A percentile compares a stretch with the other conserved stretches of the same genome.
Evolutionary conservation across 2,797 vertebrate species (phyloP).

Genomic region (Martes flavigula): DNA sequence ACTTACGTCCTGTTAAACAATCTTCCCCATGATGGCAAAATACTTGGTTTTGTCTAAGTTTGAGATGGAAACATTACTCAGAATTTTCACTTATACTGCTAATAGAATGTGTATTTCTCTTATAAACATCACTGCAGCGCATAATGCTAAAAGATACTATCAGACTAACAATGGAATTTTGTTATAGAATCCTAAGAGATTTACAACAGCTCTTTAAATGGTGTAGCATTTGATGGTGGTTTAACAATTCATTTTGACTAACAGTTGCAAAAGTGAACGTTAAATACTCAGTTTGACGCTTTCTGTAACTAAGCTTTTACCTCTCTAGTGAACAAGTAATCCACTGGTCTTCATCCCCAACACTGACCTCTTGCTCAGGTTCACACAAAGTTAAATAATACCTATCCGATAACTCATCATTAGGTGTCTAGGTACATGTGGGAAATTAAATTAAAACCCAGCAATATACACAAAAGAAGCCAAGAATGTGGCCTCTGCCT

Average conservation of each 20-base stretch:
- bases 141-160: constrained; percentile 61
- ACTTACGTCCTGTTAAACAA: not conserved
- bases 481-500: not conserved
- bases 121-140: constrained; percentile 37
- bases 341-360: not conserved
- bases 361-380: not conserved
- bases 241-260: not conserved
- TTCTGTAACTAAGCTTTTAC: not conserved
- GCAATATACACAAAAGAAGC: not conserved
- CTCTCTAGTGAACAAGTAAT: not conserved
- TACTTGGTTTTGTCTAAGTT: not conserved
- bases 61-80: constrained; percentile 10
- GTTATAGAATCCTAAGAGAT: not conserved
- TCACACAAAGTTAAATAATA: constrained; percentile 7
- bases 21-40: not conserved
- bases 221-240: not conserved
- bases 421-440: not conserved
- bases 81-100: constrained; percentile 35
- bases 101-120: constrained; percentile 56
- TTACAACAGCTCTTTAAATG: not conserved
- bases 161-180: constrained; percentile 48
- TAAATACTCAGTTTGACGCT: not conserved
- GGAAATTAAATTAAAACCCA: not conserved
- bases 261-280: not conserved
- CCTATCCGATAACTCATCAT: not conserved